Percentiles rank a stretch among this genome's conserved stretches.
These are phyloP conservation scores for Cebidichthys violaceus DNA, from an alignment of 2,113 vertebrate species.

Conservation along the genomic window DNA sequence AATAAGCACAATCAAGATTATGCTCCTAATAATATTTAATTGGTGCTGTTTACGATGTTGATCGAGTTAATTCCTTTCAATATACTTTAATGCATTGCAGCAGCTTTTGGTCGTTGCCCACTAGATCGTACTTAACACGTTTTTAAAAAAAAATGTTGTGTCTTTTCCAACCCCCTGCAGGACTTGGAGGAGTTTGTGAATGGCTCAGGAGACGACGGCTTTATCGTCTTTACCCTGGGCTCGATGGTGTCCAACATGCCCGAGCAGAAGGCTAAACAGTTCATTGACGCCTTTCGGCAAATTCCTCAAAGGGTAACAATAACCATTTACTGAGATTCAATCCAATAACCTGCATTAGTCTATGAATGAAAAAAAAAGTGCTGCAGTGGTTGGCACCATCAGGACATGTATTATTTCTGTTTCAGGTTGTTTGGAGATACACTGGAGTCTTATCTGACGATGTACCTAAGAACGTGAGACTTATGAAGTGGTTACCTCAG, in stretches of 20 bases:
- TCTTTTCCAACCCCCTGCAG: conserved; percentile 75
- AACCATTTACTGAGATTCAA: no score
- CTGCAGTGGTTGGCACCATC: no score
- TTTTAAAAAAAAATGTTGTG: neutral
- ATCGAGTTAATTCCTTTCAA: neutral
- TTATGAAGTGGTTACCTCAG: conserved; percentile 96
- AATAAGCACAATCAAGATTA: neutral
- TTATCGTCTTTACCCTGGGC: conserved; percentile 94
- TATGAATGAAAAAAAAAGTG: no score
- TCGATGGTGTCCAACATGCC: no score
- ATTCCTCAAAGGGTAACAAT: no score
- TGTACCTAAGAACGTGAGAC: conserved; percentile 86
- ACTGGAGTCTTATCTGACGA: conserved; percentile 84
- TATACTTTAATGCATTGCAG: neutral
- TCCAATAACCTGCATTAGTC: no score
- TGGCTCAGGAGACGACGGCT: conserved; percentile 92
- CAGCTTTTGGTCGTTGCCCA: neutral
- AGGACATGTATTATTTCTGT: conserved; percentile 32
- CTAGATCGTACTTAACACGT: neutral
- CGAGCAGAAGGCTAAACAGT: no score
- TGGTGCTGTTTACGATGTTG: neutral
- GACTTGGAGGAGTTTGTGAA: conserved; percentile 91
- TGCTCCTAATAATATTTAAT: neutral
- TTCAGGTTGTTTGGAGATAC: conserved; percentile 94
- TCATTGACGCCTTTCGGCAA: no score